These are phyloP conservation scores for Ophioninae sp. DNA, from an alignment of 2,888 invertebrate species.

Conservation along the genomic window DNA sequence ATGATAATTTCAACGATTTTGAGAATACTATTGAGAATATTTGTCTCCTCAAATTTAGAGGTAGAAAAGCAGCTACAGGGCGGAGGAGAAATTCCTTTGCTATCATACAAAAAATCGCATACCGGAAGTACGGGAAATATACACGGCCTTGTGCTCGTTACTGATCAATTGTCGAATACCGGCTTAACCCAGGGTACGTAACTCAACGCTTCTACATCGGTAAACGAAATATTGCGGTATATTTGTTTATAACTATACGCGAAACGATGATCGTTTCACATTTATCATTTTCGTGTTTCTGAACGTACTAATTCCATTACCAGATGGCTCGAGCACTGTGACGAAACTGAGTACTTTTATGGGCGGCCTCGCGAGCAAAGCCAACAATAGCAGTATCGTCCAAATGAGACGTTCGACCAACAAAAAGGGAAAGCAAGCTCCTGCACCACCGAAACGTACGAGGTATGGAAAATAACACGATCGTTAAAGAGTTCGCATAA, in stretches of 20 bases:
- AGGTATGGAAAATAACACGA: slow-evolving; percentile 84
- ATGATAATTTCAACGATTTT: slow-evolving; percentile 37
- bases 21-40: slow-evolving; percentile 61
- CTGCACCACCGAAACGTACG: slow-evolving; percentile 97
- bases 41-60: slow-evolving; percentile 84
- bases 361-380: slow-evolving; percentile 82
- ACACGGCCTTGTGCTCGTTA: slow-evolving; percentile 82
- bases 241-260: background rate
- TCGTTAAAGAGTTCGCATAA: background rate
- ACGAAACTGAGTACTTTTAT: slow-evolving; percentile 86
- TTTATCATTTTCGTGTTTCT: background rate
- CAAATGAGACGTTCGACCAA: slow-evolving; percentile 94
- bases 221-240: background rate
- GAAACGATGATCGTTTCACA: background rate
- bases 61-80: slow-evolving; percentile 96
- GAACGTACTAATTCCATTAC: slow-evolving; percentile 50
- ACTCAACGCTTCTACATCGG: slow-evolving; percentile 1
- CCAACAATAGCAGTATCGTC: slow-evolving; percentile 86
- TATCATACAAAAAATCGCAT: slow-evolving; percentile 85
- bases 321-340: slow-evolving; percentile 82
- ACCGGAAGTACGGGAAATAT: slow-evolving; percentile 85
- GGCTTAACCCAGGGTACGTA: slow-evolving; percentile 75
- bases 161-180: slow-evolving; percentile 79
- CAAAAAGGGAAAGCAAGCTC: slow-evolving; percentile 95
- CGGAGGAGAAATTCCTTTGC: slow-evolving; percentile 83